Base-by-base conservation (phyloP, 2,113 vertebrate genomes). In the Hylia prasina region DNA sequence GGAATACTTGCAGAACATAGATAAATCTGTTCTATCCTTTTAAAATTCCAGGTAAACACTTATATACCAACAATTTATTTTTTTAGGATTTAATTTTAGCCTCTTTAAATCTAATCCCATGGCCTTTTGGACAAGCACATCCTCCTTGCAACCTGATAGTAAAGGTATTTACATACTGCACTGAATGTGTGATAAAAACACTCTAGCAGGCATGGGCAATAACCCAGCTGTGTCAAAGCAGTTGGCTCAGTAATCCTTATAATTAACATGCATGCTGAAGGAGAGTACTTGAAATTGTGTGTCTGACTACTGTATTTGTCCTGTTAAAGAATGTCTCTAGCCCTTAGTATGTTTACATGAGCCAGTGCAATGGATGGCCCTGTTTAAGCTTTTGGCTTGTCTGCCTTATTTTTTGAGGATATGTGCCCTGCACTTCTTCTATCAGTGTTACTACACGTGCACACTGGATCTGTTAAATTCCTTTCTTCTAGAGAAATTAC, bases 71-170 rank as follows among this genome's bases (percentile, higher is more conserved):
- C 72, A 92, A 95, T 98, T 98, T 98, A 97, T 99, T 98, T 99
- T 93, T 99, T 97, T 98, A 99, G 99, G 99, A 95, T 98, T 99
- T 99, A 99, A 99, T 98, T 99, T 99, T 99, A 99, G 98, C 97
- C 99, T 99, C 98, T 99, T 99, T 99, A 99, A 99, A 99, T 99
- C 99, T 99, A 99, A 99, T 97, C 99, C 99, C 97, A 98, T 99
- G 99, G 99, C 99, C 95, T 99, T 99, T 99, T 99, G 99, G 99
- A 99, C 98, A 98, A 98, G 98, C 97, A 96, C 98, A 94, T 97
- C 99, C 97, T 97, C 98, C 97, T 98, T 98, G 98, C 98, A 99
- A 97, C 98, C 98, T 98, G 98, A 98, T 97, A 98, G 98, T 96
- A 95, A 98, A 99, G 99, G 99, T 99, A 99, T 98, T 99, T 98